These are phyloP conservation scores for Psilopogon haemacephalus DNA, from an alignment of 2,113 vertebrate species.

Conservation along the genomic window DNA sequence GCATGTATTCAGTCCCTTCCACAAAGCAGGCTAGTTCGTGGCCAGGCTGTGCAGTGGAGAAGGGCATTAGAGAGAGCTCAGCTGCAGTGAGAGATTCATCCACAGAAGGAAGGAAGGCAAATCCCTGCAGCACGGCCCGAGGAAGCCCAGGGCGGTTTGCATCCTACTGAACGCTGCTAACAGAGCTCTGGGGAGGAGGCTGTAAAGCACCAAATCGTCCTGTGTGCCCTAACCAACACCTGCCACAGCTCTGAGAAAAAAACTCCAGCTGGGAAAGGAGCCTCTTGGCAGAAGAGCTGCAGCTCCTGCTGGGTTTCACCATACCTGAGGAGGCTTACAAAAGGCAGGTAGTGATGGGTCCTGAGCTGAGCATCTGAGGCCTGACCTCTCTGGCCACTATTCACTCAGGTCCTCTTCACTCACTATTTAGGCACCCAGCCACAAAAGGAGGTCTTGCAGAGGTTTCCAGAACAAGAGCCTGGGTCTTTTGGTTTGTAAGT, in stretches of 20 bases:
- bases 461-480: not conserved
- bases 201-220: not conserved
- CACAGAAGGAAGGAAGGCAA: not conserved
- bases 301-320: not conserved
- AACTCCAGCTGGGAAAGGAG: not conserved
- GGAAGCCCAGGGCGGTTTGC: accelerated
- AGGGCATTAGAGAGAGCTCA: not conserved
- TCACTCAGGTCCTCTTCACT: too few species aligned
- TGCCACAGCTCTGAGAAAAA: not conserved
- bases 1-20: constrained; percentile 29
- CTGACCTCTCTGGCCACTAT: not conserved
- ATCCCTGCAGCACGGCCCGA: not conserved
- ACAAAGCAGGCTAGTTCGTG: constrained; percentile 41
- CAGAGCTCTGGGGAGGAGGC: not conserved
- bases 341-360: not conserved
- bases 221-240: accelerated
- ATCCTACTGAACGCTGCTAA: not conserved
- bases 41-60: not conserved
- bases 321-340: not conserved
- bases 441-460: not conserved
- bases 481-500: not conserved
- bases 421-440: not conserved
- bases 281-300: not conserved
- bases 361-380: not conserved
- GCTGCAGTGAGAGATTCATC: not conserved